Evolutionary conservation across 2,888 invertebrate species (phyloP), one percentile per base, ranked within the genome.

Genomic region (Caenorhabditis sp.): DNA sequence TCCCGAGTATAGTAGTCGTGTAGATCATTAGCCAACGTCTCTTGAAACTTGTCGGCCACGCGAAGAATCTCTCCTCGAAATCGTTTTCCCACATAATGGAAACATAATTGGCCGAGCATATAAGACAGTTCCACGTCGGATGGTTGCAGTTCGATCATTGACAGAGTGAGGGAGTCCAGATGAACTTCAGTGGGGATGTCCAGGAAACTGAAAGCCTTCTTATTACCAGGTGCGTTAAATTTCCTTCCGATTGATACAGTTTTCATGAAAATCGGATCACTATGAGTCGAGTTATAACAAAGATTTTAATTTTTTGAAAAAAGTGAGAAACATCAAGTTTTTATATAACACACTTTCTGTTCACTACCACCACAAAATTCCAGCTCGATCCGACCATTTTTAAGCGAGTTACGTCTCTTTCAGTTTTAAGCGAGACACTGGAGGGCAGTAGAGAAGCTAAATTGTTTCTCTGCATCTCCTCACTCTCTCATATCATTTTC

Each of bases 91-190:
- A 80, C 79, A 41, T 73, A 49, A 44, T 80, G 73, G 31, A 82
- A 85, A 16, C 58, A 61, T n/a, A 85, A 63, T 54, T 77, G 76
- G 26, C 75, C 72, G 7, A 85, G 51, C 72, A 85, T 80, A 28
- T 58, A 85, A 16, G 82, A 73, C 35, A 85, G 38, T 41, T 85
- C 85, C 4, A 73, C 19, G 1, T 64, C 47, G 8, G 73, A 51
- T 19, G 82, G 82, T 6, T 69, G 31, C 16, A 85, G n/a, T 8
- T 80, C 70, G 4, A 63, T n/a, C 35, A 73, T 47, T n/a, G 47
- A 22, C 3, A 38, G 26, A 10, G 28, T 44, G 7, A 63, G 26
- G 0, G 24, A 14, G 12, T 63, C 44, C 0, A 63, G 10, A 24
- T 47, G 44, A 2, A 51, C 19, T 38, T 73, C 73, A 22, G 16